Evolutionary conservation across 2,888 invertebrate genomes (phyloP).

Genomic region (Philereme transversata): DNA sequence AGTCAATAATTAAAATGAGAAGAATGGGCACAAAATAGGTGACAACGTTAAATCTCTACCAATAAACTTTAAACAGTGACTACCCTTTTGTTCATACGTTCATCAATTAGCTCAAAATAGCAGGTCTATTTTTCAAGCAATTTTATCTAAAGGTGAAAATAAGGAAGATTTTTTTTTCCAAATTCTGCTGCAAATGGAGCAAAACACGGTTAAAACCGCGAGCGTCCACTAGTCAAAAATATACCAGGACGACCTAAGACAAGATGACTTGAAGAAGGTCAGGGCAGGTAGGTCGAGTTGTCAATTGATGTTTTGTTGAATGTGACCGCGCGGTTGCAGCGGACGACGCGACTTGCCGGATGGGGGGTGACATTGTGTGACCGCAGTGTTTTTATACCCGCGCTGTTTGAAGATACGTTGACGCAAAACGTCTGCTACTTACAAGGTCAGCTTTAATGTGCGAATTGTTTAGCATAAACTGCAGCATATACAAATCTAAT

Average conservation of each 20-base stretch:
- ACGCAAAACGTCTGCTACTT: constrained; percentile 64
- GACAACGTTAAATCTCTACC: too few relatives aligned
- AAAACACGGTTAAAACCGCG: too few relatives aligned
- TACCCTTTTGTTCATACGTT: too few relatives aligned
- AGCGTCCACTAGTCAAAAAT: too few relatives aligned
- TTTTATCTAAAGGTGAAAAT: too few relatives aligned
- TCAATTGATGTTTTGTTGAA: constrained; percentile 67
- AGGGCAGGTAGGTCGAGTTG: constrained; percentile 60
- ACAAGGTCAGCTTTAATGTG: constrained; percentile 61
- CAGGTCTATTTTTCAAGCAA: too few relatives aligned
- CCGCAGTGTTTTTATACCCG: constrained; percentile 69
- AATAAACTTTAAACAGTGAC: too few relatives aligned
- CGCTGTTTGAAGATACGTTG: constrained; percentile 67
- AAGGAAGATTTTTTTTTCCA: too few relatives aligned
- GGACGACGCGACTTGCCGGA: constrained; percentile 64
- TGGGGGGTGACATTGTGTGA: constrained; percentile 77
- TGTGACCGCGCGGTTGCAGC: constrained; percentile 56
- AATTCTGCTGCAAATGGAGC: too few relatives aligned
- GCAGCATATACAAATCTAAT: constrained; percentile 14
- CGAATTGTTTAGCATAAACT: constrained; percentile 25
- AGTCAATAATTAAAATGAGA: too few relatives aligned
- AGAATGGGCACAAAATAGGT: too few relatives aligned
- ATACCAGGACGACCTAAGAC: constrained; percentile 39
- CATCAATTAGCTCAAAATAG: too few relatives aligned
- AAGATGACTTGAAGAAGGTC: constrained; percentile 52